Evolutionary conservation across 2,888 invertebrate species (phyloP), one percentile per base, ranked within the genome.

Genomic region (Schrankia costaestrigalis): DNA sequence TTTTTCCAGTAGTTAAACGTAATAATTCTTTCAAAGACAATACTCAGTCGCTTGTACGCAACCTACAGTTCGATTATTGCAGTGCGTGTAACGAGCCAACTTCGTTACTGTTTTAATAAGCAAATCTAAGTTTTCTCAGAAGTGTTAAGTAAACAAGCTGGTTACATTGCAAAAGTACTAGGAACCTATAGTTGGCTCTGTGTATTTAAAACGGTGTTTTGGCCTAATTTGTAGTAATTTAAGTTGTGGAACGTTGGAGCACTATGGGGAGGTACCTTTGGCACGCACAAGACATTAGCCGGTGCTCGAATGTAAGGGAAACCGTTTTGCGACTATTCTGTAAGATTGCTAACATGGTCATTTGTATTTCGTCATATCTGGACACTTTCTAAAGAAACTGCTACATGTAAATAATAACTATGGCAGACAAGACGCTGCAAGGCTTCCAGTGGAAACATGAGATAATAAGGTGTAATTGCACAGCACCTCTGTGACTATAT

Each of bases 401-500:
- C 76, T 70, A 65, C 66, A 61, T 58, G 50, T 49, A 53, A 63
- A 67, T 75, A 76, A 75, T 76, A 76, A 72, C 70, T 69, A 66
- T 57, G 59, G 64, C 68, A 63, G 61, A 66, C 67, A 70, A 77
- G 72, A 72, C 68, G 72, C 66, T 62, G 67, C 71, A 54, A 57
- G 66, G 71, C 83, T 80, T 84, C 81, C 80, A 80, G 74, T 82
- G 81, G 79, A 82, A 84, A 83, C 79, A 79, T 78, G 85, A 83
- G 80, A 85, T 86, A 87, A 86, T 87, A 78, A 82, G 84, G 78
- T 78, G 72, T 85, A 86, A 87, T 86, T 86, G 80, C 78, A 67
- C 68, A 77, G 78, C 74, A 79, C 76, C 78, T 71, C 76, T 71
- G 81, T 77, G 76, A 66, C 87, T 87, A 87, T 86, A 86, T 87